A percentile compares a stretch with the other conserved stretches of the same genome.
These are phyloP conservation scores for Bubalus kerabau DNA, from an alignment of 2,113 vertebrate genomes.

Conservation along the genomic window DNA sequence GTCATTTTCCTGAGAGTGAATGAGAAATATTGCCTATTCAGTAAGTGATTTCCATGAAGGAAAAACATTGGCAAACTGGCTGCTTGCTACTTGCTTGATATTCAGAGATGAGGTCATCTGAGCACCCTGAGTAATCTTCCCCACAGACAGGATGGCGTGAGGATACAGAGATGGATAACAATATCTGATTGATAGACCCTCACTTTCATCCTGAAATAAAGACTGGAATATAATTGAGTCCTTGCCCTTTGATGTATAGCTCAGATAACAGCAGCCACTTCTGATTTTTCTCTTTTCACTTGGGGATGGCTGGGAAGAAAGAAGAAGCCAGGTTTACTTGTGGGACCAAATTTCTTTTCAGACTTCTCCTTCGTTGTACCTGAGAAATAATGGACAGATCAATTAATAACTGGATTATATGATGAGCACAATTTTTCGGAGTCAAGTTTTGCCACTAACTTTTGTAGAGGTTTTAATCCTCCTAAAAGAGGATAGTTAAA, in stretches of 20 bases:
- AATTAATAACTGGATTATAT: background rate
- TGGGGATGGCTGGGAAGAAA: background rate
- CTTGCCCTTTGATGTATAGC: background rate
- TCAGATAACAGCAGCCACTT: background rate
- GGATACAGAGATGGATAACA: background rate
- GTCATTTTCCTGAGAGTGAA: background rate
- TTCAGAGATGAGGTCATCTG: background rate
- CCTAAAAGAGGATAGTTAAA: background rate
- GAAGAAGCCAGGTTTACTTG: slow-evolving; percentile 50
- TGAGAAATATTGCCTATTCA: background rate
- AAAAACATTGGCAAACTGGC: background rate
- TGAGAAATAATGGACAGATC: slow-evolving; percentile 42
- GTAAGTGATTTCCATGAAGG: background rate
- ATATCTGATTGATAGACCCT: background rate
- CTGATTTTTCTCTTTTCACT: background rate
- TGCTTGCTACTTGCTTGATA: background rate
- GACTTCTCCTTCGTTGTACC: slow-evolving; percentile 10
- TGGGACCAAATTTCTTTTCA: slow-evolving; percentile 30
- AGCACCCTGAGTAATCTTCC: background rate
- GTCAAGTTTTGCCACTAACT: background rate
- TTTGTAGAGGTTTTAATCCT: background rate
- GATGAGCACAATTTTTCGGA: background rate
- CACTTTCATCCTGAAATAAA: background rate
- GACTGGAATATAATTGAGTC: background rate
- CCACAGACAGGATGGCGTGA: background rate